Evolutionary conservation across 2,797 vertebrate genomes (phyloP), one percentile per base, ranked within the genome.

Genomic region (Pangasius larnaudii): DNA sequence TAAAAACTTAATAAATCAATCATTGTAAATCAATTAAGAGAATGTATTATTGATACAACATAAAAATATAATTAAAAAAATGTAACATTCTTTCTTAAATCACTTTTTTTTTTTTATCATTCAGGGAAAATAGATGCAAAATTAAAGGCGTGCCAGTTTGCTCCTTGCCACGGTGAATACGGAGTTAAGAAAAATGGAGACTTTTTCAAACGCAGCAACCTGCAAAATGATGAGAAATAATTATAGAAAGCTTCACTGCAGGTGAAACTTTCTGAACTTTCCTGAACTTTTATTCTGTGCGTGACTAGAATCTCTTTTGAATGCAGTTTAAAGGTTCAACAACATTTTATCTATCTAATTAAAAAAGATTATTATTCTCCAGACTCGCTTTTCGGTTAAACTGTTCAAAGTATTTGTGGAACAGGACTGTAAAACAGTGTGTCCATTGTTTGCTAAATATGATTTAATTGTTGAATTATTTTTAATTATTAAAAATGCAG

Each of bases 111-210:
- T 61, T 61, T 24, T 59, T 59, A 59, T 24, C 24, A 59, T 24
- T 9, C 58, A 8, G 39, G 5, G 58, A 59, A 27, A 27, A 9
- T 3, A 61, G 58, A 24, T 10, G 27, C 58, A 9, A 58, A 9
- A 61, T 61, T 0, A 9, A 61, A 24, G 8, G 58, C 9, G 58
- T 2, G 58, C 22, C 19, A 9, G 58, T 89, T 83, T 42, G 89
- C 67, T 86, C 49, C 90, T 88, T 86, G 88, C 85, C 84, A 82
- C 74, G 87, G 88, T 89, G 88, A 91, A 89, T 89, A 90, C 84
- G 79, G 5, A 58, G 42, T 84, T 46, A 69, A 39, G n/a, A 63
- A 8, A 51, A 27, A 42, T n/a, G 22, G n/a, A 86, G 51, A 79
- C 61, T 39, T 72, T 74, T 80, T 85, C 61, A 90, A 42, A 33